Percentiles rank a stretch among this genome's conserved stretches.
Conservation (phyloP, 2,888 invertebrate genomes). For the Monopis laevigella region DNA sequence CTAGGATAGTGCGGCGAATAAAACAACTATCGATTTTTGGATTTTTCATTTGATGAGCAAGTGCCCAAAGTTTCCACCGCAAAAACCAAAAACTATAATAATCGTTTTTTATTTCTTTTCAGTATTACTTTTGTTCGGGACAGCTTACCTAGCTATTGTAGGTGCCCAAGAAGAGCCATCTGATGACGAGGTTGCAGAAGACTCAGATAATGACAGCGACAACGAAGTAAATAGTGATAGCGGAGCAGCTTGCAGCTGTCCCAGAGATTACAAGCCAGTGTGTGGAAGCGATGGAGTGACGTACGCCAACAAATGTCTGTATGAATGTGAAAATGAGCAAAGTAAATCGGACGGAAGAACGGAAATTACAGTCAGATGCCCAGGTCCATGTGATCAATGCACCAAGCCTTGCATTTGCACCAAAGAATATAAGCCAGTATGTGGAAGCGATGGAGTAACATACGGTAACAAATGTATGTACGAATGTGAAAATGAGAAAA, state of each 20-base stretch:
- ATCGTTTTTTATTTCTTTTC: background rate
- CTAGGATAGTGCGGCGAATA: no score
- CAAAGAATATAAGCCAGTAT: slow-evolving; percentile 25
- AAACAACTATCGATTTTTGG: no score
- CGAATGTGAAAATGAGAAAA: slow-evolving; percentile 18
- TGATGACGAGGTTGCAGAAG: background rate
- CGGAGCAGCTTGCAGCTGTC: background rate
- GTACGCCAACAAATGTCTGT: slow-evolving; percentile 61
- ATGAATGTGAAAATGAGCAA: background rate
- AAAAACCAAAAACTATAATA: no score
- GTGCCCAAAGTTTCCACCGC: no score
- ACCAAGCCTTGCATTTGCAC: slow-evolving; percentile 22
- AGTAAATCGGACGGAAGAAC: background rate
- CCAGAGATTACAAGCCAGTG: slow-evolving; percentile 28
- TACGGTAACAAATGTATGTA: slow-evolving; percentile 27
- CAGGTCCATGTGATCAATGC: background rate
- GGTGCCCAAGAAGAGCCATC: background rate
- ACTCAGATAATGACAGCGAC: background rate
- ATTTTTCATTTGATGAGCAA: no score
- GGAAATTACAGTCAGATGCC: background rate
- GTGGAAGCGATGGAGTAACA: slow-evolving; percentile 29
- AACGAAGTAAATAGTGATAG: background rate
- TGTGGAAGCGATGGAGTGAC: slow-evolving; percentile 76
- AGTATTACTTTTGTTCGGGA: slow-evolving; percentile 3
- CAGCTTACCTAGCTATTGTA: background rate